Base-by-base conservation (phyloP, 2,113 vertebrate genomes). In the Atherinomorus stipes region DNA sequence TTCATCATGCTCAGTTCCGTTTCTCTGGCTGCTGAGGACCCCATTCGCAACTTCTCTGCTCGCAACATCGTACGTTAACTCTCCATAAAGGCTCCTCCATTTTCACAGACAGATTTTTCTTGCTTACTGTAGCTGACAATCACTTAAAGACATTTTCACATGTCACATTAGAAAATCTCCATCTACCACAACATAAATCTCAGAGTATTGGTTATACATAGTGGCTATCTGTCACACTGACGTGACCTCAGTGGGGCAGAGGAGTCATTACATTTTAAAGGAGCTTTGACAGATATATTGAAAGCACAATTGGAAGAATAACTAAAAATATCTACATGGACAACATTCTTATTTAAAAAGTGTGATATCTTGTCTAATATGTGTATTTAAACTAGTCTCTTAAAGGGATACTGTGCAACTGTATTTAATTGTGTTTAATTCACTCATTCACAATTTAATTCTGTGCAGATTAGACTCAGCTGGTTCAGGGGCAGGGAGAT, bases 1-100 rank as follows among this genome's bases (percentile, higher is more conserved):
- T 99, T 99, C 95, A 99, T 99, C 93, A 99, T 99, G 98, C 95
- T 99, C 77, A 99, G 98, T 92, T 99, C 97, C 0, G 96, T 97
- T 3, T 99, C 98, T 62, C 92, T 99, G 42, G 98, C 98, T 6
- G 98, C 98, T 0, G 98, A 99, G 82, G 98, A 99, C 78, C 98
- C 98, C 50, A 99, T 99, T 80, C 95, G 98, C 71, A 99, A 95
- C 89, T 95, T 95, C 83, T 99, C 98, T 34, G 96, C 96, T 82
- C 93, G 98, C 87, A 99, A 99, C 89, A 97, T 95, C 2, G 98
- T 99, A 95, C 94, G 98, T 84, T 75, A 40, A 58, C 53, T 18
- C 6, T 31, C 5, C 4, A 19, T 42, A 18, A 11, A 45, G 25
- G 18, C 16, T 26, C 7, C 4, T 42, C 18, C 23, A 26, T 16